Conservation (phyloP, 1,140 invertebrate genomes). For the Dendrolimus punctatus region DNA sequence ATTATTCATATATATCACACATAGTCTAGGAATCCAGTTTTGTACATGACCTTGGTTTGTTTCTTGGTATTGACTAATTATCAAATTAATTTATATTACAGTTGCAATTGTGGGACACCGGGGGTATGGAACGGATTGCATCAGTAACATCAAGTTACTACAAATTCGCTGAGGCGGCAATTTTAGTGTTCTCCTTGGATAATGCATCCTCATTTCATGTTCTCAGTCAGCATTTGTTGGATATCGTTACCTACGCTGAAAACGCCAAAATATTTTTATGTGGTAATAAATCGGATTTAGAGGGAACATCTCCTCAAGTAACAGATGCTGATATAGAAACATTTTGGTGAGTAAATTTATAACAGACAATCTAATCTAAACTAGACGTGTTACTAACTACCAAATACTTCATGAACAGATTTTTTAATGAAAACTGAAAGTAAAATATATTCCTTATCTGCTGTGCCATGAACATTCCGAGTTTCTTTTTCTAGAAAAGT, state of each 20-base stretch:
- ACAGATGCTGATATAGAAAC: slow-evolving; percentile 91
- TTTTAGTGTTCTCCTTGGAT: slow-evolving; percentile 91
- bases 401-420: too few relatives aligned
- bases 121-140: slow-evolving; percentile 94
- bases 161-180: slow-evolving; percentile 93
- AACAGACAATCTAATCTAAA: too few relatives aligned
- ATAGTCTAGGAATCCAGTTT: too few relatives aligned
- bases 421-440: too few relatives aligned
- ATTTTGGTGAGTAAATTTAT: slow-evolving; percentile 79
- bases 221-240: slow-evolving; percentile 91
- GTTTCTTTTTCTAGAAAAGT: too few relatives aligned
- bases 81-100: slow-evolving; percentile 54
- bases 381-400: too few relatives aligned
- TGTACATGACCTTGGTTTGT: background rate
- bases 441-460: too few relatives aligned
- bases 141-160: slow-evolving; percentile 95
- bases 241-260: slow-evolving; percentile 93
- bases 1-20: too few relatives aligned
- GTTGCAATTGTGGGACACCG: slow-evolving; percentile 95
- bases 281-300: slow-evolving; percentile 90
- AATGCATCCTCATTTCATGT: slow-evolving; percentile 93
- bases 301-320: slow-evolving; percentile 81
- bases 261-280: slow-evolving; percentile 95
- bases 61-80: slow-evolving; percentile 2
- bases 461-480: too few relatives aligned